Evolutionary conservation across 1,140 invertebrate genomes (phyloP).

Genomic region (Ruditapes philippinarum): DNA sequence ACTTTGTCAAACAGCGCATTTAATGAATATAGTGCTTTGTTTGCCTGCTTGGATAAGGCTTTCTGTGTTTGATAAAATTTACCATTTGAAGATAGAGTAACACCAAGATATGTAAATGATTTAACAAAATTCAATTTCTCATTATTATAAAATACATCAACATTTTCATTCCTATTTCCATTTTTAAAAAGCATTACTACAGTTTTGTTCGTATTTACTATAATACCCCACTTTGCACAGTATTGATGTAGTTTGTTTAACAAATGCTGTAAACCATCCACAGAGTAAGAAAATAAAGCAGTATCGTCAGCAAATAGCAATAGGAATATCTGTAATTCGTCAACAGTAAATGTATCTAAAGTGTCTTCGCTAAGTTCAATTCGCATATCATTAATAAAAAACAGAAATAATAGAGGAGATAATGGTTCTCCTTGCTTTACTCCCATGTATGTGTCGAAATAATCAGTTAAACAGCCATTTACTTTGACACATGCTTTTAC

Average conservation of each 20-base stretch:
- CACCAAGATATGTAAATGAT: background rate
- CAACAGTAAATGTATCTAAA: slow-evolving; percentile 7
- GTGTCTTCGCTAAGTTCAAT: background rate
- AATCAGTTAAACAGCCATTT: no score
- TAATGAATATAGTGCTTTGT: background rate
- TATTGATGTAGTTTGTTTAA: background rate
- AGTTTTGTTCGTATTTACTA: slow-evolving; percentile 29
- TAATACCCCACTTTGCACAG: slow-evolving; percentile 13
- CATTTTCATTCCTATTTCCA: background rate
- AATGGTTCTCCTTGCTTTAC: slow-evolving; percentile 30
- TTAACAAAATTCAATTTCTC: background rate
- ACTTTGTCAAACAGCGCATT: no score
- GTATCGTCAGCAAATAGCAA: slow-evolving; percentile 46
- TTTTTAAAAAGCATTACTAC: slow-evolving; percentile 9
- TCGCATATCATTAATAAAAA: slow-evolving; percentile 49
- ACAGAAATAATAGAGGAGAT: slow-evolving; percentile 35
- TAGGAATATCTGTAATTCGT: background rate
- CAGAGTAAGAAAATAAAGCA: slow-evolving; percentile 19
- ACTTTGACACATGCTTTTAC: no score
- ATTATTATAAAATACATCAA: slow-evolving; percentile 1
- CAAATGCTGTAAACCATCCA: background rate
- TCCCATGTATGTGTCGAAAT: no score
- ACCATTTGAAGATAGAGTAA: slow-evolving; percentile 2
- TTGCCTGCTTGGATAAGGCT: background rate
- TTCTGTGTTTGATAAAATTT: background rate